Percentiles rank a stretch among this genome's conserved stretches.
phyloP scores from a whole-genome alignment of 1,140 invertebrate genomes.

The Papilio polytes region DNA sequence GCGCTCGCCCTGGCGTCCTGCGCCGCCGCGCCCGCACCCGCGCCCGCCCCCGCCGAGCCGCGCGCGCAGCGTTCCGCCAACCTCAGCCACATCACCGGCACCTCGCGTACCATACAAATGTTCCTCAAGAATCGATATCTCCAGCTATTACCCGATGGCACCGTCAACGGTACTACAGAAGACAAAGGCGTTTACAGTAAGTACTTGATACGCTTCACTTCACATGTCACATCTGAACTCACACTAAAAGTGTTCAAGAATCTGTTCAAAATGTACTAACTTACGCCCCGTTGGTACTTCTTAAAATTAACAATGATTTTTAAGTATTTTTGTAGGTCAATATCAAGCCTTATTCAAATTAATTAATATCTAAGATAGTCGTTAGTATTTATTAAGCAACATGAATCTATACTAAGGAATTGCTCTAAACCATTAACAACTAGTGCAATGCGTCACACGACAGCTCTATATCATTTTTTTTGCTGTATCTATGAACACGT shows the following conservation, averaged over 20 bases:
- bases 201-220: constrained; percentile 69
- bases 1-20: constrained; percentile 73
- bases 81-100: constrained; percentile 89
- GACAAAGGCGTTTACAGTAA: constrained; percentile 92
- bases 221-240: neutral
- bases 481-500: constrained; percentile 18
- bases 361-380: too few species aligned
- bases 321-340: too few species aligned
- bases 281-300: too few species aligned
- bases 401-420: too few species aligned
- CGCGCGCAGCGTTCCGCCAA: constrained; percentile 87
- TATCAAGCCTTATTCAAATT: too few species aligned
- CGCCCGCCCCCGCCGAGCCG: constrained; percentile 67
- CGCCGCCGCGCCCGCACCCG: constrained; percentile 69
- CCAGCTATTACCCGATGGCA: constrained; percentile 91
- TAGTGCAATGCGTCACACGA: too few species aligned
- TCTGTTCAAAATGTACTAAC: too few species aligned
- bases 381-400: too few species aligned
- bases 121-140: constrained; percentile 91
- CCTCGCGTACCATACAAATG: constrained; percentile 90
- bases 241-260: too few species aligned
- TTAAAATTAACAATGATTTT: too few species aligned
- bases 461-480: neutral
- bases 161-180: constrained; percentile 90
- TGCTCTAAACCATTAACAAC: too few species aligned